Evolutionary conservation across 2,113 vertebrate genomes (phyloP).

Genomic region (Silurus glanis): DNA sequence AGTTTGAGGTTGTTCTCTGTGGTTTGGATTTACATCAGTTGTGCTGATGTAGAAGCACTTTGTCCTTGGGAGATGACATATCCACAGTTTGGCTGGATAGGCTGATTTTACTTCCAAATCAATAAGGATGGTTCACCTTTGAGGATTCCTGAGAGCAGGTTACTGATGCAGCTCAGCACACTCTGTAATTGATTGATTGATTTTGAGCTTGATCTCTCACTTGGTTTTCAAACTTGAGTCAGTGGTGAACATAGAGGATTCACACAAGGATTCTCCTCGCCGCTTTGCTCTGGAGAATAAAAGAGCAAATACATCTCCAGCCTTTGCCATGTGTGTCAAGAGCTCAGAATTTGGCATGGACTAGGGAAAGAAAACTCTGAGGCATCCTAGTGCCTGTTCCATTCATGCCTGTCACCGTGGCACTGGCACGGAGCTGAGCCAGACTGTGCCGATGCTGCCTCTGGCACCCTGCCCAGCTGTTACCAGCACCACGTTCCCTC

Average conservation of each 20-base stretch:
- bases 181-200: slow-evolving; percentile 42
- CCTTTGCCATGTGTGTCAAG: slow-evolving; percentile 30
- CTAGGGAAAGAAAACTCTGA: slow-evolving; percentile 32
- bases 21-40: slow-evolving; percentile 24
- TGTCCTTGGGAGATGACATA: slow-evolving; percentile 38
- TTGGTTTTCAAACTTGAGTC: slow-evolving; percentile 14
- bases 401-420: slow-evolving; percentile 33
- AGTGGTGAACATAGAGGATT: not conserved
- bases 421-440: slow-evolving; percentile 26
- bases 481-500: slow-evolving; percentile 62
- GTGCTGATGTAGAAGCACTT: slow-evolving; percentile 22
- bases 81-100: slow-evolving; percentile 22
- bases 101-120: slow-evolving; percentile 37
- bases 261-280: not conserved
- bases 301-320: slow-evolving; percentile 5
- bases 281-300: not conserved
- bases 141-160: slow-evolving; percentile 31
- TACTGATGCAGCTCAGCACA: slow-evolving; percentile 44
- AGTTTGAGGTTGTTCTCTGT: slow-evolving; percentile 6
- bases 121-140: slow-evolving; percentile 23
- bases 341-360: slow-evolving; percentile 18
- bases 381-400: slow-evolving; percentile 33
- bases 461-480: slow-evolving; percentile 69
- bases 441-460: slow-evolving; percentile 25
- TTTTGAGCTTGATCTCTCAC: slow-evolving; percentile 38